Conservation (phyloP, 2,797 vertebrate species). For the Cetoscarus ocellatus region DNA sequence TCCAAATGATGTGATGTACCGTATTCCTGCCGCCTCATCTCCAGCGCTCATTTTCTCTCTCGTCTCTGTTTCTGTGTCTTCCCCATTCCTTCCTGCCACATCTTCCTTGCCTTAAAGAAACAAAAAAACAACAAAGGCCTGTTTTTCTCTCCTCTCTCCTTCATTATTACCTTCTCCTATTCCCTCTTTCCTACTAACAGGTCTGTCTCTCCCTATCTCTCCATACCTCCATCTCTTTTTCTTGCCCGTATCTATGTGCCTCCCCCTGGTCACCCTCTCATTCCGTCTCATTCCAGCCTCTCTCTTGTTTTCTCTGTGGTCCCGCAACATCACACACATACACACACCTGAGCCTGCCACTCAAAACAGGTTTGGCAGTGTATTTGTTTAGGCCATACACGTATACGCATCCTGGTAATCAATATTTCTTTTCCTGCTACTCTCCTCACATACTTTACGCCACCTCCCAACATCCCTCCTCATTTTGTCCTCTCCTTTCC, state of each 20-base stretch:
- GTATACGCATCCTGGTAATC: slow-evolving; percentile 80
- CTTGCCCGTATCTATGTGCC: slow-evolving; percentile 35
- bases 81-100: slow-evolving; percentile 30
- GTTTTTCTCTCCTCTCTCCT: slow-evolving; percentile 43
- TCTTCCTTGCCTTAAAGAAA: slow-evolving; percentile 49
- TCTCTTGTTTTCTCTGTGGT: not conserved
- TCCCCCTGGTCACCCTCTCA: slow-evolving; percentile 50
- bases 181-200: slow-evolving; percentile 60
- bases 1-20: slow-evolving; percentile 52
- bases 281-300: slow-evolving; percentile 38
- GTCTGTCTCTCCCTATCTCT: slow-evolving; percentile 60
- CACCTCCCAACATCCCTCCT: slow-evolving; percentile 40
- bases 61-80: slow-evolving; percentile 28
- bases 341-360: slow-evolving; percentile 56
- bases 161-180: slow-evolving; percentile 63
- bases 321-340: not conserved
- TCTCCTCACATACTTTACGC: slow-evolving; percentile 73
- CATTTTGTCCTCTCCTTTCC: slow-evolving; percentile 39
- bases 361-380: slow-evolving; percentile 69
- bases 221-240: slow-evolving; percentile 63
- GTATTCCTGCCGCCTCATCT: slow-evolving; percentile 45
- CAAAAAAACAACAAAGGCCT: slow-evolving; percentile 39
- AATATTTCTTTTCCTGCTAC: slow-evolving; percentile 79
- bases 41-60: slow-evolving; percentile 37
- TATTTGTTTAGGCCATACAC: slow-evolving; percentile 85